A percentile compares a stretch with the other conserved stretches of the same genome.
phyloP scores from a whole-genome alignment of 2,797 vertebrate genomes.

The Craterocephalus amniculus region DNA sequence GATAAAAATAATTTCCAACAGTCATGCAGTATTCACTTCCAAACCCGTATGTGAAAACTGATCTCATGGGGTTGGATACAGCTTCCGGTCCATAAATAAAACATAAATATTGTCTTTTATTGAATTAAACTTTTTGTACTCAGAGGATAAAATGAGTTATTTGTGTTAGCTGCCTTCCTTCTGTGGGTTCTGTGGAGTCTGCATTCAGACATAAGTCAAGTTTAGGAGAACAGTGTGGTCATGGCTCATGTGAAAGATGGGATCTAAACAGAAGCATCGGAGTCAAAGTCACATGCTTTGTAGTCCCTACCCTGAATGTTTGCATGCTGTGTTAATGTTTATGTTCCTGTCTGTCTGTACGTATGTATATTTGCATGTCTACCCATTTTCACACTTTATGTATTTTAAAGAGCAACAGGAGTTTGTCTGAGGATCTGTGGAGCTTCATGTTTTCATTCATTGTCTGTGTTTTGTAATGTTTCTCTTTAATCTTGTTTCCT shows the following conservation, averaged over 20 bases:
- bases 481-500: not conserved
- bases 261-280: not conserved
- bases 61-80: not conserved
- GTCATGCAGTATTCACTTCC: not conserved
- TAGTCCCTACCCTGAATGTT: conserved; percentile 1
- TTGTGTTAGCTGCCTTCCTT: not conserved
- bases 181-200: not conserved
- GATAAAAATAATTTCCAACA: not conserved
- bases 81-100: not conserved
- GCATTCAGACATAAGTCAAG: not conserved
- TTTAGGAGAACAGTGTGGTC: not conserved
- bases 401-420: not conserved
- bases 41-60: not conserved
- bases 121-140: not conserved
- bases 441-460: not conserved
- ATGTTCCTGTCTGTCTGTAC: not conserved
- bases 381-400: not conserved
- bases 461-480: not conserved
- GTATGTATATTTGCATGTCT: conserved; percentile 32
- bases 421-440: not conserved
- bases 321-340: conserved; percentile 8
- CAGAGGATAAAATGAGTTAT: not conserved
- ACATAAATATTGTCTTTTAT: not conserved
- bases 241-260: not conserved
- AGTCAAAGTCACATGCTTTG: conserved; percentile 2